A percentile compares a stretch with the other conserved stretches of the same genome.
Conservation (phyloP, 1,140 invertebrate genomes). For the Ericerus pela region DNA sequence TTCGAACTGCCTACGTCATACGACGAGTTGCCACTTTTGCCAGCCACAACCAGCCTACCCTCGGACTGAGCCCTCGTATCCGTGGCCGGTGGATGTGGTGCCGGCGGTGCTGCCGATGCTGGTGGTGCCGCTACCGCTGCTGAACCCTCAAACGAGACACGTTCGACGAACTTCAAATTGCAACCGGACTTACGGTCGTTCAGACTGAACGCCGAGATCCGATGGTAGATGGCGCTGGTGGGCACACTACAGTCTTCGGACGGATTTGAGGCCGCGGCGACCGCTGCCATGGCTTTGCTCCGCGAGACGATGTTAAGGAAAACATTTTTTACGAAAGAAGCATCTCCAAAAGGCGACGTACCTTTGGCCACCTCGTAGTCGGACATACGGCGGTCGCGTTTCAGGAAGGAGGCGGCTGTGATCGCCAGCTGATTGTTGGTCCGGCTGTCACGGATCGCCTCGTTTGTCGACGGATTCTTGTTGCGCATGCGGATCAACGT, state of each 20-base stretch:
- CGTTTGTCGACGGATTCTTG: background rate
- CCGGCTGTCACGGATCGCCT: background rate
- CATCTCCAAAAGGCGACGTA: background rate
- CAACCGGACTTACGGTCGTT: background rate
- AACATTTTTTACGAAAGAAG: background rate
- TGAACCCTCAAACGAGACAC: background rate
- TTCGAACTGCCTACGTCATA: background rate
- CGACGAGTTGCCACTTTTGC: background rate
- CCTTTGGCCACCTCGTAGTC: constrained; percentile 1
- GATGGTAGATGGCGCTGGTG: background rate
- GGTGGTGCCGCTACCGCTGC: background rate
- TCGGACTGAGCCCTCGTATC: too few species aligned
- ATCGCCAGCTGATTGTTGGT: background rate
- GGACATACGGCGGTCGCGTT: background rate
- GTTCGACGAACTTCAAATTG: background rate
- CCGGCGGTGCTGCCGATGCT: background rate
- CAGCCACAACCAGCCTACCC: too few species aligned
- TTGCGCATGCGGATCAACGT: background rate
- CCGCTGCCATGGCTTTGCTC: background rate
- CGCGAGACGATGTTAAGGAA: background rate
- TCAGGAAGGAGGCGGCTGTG: background rate
- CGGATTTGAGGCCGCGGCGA: background rate
- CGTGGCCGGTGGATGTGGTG: background rate
- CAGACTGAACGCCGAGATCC: background rate
- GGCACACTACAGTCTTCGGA: background rate